Conservation (phyloP, 2,797 vertebrate species). For the Spinus pinus region DNA sequence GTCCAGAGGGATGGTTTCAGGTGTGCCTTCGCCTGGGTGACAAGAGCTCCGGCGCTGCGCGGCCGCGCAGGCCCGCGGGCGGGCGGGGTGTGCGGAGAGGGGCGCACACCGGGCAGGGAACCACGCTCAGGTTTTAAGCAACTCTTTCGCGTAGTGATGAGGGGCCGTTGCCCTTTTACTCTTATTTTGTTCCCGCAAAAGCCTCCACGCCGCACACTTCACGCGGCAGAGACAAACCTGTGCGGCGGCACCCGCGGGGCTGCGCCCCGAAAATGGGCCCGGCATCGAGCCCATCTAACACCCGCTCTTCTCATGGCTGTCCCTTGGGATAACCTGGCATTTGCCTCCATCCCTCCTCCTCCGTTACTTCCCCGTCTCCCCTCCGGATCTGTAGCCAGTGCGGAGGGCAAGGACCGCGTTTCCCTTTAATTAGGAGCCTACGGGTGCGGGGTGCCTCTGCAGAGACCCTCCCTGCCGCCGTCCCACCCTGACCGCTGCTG, state of each 20-base stretch:
- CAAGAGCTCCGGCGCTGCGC: background rate
- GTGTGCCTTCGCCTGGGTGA: background rate
- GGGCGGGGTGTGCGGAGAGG: background rate
- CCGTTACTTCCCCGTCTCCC: background rate
- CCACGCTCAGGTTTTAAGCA: background rate
- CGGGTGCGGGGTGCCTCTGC: background rate
- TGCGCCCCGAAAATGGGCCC: background rate
- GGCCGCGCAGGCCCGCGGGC: background rate
- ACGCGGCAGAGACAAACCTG: background rate
- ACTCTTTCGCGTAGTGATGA: background rate
- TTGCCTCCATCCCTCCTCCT: background rate
- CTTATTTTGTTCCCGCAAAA: background rate
- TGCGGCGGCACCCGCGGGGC: background rate
- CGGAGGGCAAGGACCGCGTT: no score
- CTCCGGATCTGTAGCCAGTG: background rate
- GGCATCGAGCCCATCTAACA: background rate
- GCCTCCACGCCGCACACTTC: background rate
- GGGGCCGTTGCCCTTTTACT: fast-evolving
- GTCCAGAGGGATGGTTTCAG: background rate
- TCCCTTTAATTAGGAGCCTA: background rate
- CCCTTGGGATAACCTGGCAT: background rate
- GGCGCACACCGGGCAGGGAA: background rate
- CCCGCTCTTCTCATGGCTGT: background rate
- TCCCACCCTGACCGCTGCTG: background rate
- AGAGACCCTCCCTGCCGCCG: background rate